phyloP scores from a whole-genome alignment of 2,888 invertebrate species.

The Glaucopsyche alexis region DNA sequence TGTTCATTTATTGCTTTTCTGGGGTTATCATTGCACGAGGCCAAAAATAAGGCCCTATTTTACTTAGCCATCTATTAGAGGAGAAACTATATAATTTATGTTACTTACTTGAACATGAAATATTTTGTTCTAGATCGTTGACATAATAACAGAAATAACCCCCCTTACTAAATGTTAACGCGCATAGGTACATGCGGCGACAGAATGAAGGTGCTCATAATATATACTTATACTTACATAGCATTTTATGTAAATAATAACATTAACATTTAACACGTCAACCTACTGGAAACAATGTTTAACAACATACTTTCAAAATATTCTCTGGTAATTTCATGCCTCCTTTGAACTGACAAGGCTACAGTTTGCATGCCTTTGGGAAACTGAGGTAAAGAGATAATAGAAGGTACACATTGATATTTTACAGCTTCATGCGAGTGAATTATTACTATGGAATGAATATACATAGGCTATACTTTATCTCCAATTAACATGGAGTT shows the following conservation, averaged over 20 bases:
- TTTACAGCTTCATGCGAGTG: background rate
- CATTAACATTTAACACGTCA: no score
- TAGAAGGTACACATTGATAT: background rate
- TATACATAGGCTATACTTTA: background rate
- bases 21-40: slow-evolving; percentile 5
- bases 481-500: background rate
- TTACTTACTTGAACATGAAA: background rate
- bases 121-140: background rate
- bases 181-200: no score
- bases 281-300: no score
- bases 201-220: no score
- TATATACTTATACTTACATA: no score
- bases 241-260: no score
- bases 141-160: background rate
- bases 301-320: no score
- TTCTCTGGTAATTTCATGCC: no score
- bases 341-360: no score
- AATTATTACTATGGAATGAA: slow-evolving; percentile 3
- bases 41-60: background rate
- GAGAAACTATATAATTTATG: background rate
- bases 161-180: no score
- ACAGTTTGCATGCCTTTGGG: no score
- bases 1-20: background rate
- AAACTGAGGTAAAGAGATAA: no score
- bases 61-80: background rate